A percentile compares a stretch with the other conserved stretches of the same genome.
phyloP scores from a whole-genome alignment of 2,113 vertebrate species.

The Crocuta crocuta region DNA sequence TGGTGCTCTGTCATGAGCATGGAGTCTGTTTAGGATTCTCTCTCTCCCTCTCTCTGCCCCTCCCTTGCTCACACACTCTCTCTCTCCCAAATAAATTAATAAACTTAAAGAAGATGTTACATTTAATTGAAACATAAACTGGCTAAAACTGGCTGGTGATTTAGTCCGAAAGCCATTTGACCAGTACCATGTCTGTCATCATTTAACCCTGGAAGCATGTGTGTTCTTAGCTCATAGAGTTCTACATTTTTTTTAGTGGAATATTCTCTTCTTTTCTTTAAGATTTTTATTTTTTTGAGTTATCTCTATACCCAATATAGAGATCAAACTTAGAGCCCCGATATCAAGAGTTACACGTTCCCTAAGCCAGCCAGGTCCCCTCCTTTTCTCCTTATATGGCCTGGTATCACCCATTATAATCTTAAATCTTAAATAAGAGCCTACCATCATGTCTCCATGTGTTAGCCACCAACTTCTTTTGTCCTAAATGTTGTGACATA shows the following conservation, averaged over 20 bases:
- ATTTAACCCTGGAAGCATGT: background rate
- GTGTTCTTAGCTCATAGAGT: background rate
- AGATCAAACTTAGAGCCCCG: background rate
- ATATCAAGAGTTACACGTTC: background rate
- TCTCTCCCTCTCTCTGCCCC: too few relatives aligned
- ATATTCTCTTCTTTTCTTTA: background rate
- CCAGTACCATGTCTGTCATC: too few relatives aligned
- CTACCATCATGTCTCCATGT: background rate
- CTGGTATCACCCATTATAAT: too few relatives aligned
- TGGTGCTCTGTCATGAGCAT: too few relatives aligned
- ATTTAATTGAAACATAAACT: background rate
- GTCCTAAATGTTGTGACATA: background rate
- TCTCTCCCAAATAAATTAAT: too few relatives aligned
- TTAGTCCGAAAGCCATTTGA: background rate
- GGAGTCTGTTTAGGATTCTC: too few relatives aligned
- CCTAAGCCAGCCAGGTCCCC: background rate
- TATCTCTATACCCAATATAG: background rate
- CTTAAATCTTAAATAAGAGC: background rate
- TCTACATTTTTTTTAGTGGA: background rate
- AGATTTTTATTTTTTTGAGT: background rate
- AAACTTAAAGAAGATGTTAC: background rate
- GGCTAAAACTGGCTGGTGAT: background rate
- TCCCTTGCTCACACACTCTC: too few relatives aligned
- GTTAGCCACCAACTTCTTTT: background rate
- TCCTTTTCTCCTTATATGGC: background rate